A percentile compares a stretch with the other conserved stretches of the same genome.
phyloP scores from a whole-genome alignment of 1,140 invertebrate species.

The Drosophila elegans region DNA sequence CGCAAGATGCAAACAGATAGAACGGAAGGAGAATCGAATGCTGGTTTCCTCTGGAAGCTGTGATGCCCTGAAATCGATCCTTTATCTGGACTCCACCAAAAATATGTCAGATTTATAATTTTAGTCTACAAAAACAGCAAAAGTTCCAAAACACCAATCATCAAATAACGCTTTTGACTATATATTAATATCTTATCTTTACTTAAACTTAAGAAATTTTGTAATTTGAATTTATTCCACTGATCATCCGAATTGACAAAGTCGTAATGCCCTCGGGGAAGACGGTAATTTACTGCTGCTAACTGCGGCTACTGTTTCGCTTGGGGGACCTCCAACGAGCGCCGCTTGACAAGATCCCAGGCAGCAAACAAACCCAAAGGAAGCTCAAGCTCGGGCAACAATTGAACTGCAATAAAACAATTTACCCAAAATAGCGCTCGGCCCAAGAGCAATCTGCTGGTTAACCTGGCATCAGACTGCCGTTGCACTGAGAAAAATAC shows the following conservation, averaged over 20 bases:
- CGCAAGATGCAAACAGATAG: conserved; percentile 65
- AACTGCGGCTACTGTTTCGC: conserved; percentile 59
- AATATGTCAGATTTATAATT: too few relatives aligned
- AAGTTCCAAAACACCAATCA: too few relatives aligned
- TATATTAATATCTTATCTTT: too few relatives aligned
- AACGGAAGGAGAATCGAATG: conserved; percentile 31
- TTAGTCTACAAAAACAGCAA: too few relatives aligned
- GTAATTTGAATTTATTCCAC: background rate
- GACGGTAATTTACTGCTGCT: conserved; percentile 53
- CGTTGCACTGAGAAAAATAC: conserved; percentile 4
- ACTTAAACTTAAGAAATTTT: background rate
- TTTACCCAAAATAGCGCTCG: conserved; percentile 80
- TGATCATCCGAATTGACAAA: conserved; percentile 13
- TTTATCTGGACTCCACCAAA: too few relatives aligned
- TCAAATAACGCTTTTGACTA: too few relatives aligned
- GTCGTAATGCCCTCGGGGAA: conserved; percentile 22
- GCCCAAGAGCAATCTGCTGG: conserved; percentile 68
- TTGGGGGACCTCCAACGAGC: conserved; percentile 71
- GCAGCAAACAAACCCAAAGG: conserved; percentile 61
- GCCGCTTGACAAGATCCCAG: conserved; percentile 60
- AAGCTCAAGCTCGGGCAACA: conserved; percentile 59
- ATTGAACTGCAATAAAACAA: conserved; percentile 84
- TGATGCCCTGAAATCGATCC: conserved; percentile 38
- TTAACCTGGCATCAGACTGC: conserved; percentile 33
- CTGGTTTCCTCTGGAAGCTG: background rate